Percentiles rank a stretch among this genome's conserved stretches.
Evolutionary conservation across 2,888 invertebrate genomes (phyloP).

Genomic region (Limnephilus rhombicus): DNA sequence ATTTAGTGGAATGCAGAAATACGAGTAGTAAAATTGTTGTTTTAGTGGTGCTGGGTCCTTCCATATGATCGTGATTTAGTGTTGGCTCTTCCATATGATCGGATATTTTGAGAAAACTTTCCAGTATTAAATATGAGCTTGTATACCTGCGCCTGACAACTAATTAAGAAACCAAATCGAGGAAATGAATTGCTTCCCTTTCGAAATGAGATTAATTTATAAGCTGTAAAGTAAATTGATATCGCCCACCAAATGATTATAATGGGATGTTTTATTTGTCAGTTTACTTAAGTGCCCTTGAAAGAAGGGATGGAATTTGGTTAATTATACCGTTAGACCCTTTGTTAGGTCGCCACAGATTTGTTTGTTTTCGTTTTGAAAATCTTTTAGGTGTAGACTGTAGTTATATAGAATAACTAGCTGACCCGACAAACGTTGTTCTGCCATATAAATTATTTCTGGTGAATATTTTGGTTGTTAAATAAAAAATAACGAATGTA

Average conservation of each 20-base stretch:
- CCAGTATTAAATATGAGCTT: slow-evolving; percentile 48
- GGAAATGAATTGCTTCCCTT: slow-evolving; percentile 46
- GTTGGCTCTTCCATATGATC: slow-evolving; percentile 7
- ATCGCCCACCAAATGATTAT: slow-evolving; percentile 24
- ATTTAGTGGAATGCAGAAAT: slow-evolving; percentile 63
- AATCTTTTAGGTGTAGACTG: not conserved
- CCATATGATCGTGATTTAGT: slow-evolving; percentile 13
- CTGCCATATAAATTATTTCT: no score
- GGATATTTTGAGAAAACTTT: slow-evolving; percentile 46
- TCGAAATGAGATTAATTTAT: slow-evolving; percentile 33
- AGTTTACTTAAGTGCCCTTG: slow-evolving; percentile 34
- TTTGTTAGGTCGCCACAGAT: not conserved
- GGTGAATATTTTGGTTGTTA: no score
- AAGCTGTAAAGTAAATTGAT: slow-evolving; percentile 48
- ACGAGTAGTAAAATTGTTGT: slow-evolving; percentile 60
- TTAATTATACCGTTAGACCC: not conserved
- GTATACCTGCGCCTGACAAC: slow-evolving; percentile 51
- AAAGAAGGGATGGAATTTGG: slow-evolving; percentile 14
- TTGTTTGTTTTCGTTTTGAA: not conserved
- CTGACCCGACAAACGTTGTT: no score
- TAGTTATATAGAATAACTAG: no score
- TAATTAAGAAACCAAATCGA: slow-evolving; percentile 49
- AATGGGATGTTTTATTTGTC: slow-evolving; percentile 23
- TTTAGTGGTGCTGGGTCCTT: slow-evolving; percentile 47
- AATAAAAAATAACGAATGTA: no score